These are phyloP conservation scores for Onychomys torridus DNA, from an alignment of 2,797 vertebrate species.

Conservation along the genomic window DNA sequence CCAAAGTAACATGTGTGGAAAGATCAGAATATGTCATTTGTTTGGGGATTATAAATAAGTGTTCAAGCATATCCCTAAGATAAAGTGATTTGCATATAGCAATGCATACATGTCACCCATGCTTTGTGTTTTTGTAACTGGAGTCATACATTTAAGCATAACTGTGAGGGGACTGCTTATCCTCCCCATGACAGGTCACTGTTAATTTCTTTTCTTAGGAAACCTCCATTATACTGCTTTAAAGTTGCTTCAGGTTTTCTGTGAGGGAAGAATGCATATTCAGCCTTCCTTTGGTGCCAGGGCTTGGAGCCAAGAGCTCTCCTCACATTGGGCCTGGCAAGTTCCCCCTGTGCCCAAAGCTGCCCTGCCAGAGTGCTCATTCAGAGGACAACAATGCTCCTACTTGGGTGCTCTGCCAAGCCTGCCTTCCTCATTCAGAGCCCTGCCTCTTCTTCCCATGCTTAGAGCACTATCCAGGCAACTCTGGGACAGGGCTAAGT, in stretches of 20 bases:
- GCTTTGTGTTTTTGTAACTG: fast-evolving
- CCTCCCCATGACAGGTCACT: background rate
- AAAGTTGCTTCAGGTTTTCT: background rate
- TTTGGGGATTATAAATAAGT: background rate
- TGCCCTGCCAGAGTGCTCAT: background rate
- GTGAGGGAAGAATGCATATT: background rate
- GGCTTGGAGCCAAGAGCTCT: background rate
- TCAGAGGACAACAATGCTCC: background rate
- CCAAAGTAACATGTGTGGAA: background rate
- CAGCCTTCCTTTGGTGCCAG: background rate
- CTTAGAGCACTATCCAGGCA: background rate
- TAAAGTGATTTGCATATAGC: background rate
- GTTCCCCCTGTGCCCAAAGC: background rate
- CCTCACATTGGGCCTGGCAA: no score
- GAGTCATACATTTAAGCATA: background rate
- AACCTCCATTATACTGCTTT: background rate
- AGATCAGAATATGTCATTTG: background rate
- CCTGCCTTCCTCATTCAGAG: background rate
- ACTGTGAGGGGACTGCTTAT: background rate
- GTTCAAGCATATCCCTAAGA: background rate
- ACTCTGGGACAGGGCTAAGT: background rate
- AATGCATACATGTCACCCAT: fast-evolving
- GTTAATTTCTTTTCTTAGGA: background rate
- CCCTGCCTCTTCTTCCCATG: background rate
- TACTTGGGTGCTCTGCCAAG: fast-evolving